Conservation (phyloP, 2,888 invertebrate species). For the Diaphora mendica region DNA sequence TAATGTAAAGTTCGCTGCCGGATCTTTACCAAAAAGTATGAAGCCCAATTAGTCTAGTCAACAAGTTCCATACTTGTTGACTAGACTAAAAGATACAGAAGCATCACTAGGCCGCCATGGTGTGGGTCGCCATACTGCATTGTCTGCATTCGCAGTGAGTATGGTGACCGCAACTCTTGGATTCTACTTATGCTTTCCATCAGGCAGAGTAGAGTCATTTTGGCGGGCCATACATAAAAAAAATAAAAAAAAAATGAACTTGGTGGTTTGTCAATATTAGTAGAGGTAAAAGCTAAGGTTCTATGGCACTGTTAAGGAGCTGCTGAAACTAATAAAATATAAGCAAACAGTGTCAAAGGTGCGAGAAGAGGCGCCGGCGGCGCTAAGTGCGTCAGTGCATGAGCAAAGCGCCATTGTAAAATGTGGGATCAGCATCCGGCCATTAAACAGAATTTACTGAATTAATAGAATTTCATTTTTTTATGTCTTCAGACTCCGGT, state of each 20-base stretch:
- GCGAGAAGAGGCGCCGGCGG: background rate
- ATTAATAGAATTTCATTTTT: background rate
- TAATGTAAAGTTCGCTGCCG: background rate
- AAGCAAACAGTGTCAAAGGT: background rate
- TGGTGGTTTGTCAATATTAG: background rate
- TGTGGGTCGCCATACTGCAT: too few species aligned
- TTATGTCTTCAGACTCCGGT: background rate
- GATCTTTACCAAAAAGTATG: background rate
- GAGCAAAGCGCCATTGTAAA: constrained; percentile 9
- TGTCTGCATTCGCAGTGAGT: too few species aligned
- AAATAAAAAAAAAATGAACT: too few species aligned
- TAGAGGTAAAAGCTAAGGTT: background rate
- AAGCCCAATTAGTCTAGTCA: too few species aligned
- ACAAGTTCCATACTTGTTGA: too few species aligned
- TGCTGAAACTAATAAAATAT: background rate
- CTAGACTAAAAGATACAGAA: too few species aligned
- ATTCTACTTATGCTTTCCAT: too few species aligned
- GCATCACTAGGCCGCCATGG: too few species aligned
- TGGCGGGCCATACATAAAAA: too few species aligned
- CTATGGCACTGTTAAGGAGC: background rate
- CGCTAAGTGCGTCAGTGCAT: constrained; percentile 19
- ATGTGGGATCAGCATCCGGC: constrained; percentile 23
- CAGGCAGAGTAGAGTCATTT: too few species aligned
- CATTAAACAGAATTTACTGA: constrained; percentile 1
- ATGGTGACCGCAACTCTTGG: too few species aligned